Conservation (phyloP, 2,888 invertebrate genomes). For the Cerceris rybyensis region DNA sequence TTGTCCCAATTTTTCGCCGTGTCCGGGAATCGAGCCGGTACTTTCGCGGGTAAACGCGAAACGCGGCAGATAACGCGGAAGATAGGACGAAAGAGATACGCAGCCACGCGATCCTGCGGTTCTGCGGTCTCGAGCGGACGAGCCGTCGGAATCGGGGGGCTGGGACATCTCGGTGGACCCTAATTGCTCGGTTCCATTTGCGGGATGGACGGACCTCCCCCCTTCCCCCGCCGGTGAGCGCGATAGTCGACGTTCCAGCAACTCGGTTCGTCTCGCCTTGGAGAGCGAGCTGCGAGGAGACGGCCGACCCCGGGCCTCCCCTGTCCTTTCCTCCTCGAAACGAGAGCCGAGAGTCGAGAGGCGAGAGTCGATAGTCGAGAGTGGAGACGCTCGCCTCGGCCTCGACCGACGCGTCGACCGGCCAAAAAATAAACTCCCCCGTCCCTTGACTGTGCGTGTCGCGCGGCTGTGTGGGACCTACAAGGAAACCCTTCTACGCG, state of each 20-base stretch:
- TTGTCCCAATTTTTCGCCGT: too few species aligned
- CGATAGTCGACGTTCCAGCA: background rate
- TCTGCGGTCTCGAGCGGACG: too few species aligned
- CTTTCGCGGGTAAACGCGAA: too few species aligned
- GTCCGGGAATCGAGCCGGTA: too few species aligned
- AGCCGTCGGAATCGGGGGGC: background rate
- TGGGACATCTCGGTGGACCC: background rate
- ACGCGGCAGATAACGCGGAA: too few species aligned
- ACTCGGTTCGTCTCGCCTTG: background rate
- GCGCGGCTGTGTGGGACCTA: conserved; percentile 70
- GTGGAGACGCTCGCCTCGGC: background rate
- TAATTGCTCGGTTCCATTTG: background rate
- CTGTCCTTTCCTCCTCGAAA: background rate
- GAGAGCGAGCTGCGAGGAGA: too few species aligned
- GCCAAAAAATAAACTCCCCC: conserved; percentile 14
- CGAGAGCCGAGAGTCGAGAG: background rate
- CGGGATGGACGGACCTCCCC: background rate
- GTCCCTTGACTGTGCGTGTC: conserved; percentile 39
- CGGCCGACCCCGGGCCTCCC: too few species aligned
- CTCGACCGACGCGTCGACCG: background rate
- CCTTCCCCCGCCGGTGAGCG: too few species aligned
- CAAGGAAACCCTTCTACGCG: conserved; percentile 82
- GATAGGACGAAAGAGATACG: too few species aligned
- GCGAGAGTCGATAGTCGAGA: background rate
- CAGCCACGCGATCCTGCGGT: too few species aligned